Base-by-base conservation (phyloP, 2,888 invertebrate genomes). In the Sinopyrophorus schimmeli region DNA sequence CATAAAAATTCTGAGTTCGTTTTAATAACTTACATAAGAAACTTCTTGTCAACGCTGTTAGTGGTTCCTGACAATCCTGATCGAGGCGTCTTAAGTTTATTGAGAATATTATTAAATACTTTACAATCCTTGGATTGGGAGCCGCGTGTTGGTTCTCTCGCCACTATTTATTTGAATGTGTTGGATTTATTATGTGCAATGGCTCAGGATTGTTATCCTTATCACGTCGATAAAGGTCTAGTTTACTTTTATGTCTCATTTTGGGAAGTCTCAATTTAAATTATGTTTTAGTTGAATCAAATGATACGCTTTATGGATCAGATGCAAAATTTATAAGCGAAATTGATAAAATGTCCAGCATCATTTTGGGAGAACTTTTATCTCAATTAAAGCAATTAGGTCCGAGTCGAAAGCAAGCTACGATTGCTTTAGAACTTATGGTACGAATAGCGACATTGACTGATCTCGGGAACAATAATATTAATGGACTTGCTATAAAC, bases 61-160 rank as follows among this genome's bases (percentile, higher is more conserved):
- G 79, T 92, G 47, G 85, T 92, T 26, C 94, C 94, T 7, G 94
- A 95, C 67, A 92, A 89, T 65, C 90, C 94, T 3, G 92, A 93
- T 61, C 85, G 88, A 63, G 91, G 89, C 27, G 89, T 90, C 44
- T 77, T 93, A 6, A 92, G 89, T 73, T 78, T 94, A 50, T 77
- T 89, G 47, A 83, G 89, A 60, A 84, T 89, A 1, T 76, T 96
- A 35, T 77, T 94, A 37, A 93, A 92, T 67, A 85, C 86, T 0
- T 78, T 94, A 53, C 86, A 87, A 63, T 81, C 83, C 54, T 84
- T 84, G 63, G 79, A 81, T 28, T 90, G 90, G 79, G 84, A 83
- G 54, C 76, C 81, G 40, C 80, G 81, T 26, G 83, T 82, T 51
- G 79, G 82, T 5, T 76, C 82, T 1, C 84, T 89, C 56, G 80